Percentiles rank a stretch among this genome's conserved stretches.
Evolutionary conservation across 37 sponge, comb jelly and placozoan genomes (phyloP).

Genomic region (Tethya wilhelma): DNA sequence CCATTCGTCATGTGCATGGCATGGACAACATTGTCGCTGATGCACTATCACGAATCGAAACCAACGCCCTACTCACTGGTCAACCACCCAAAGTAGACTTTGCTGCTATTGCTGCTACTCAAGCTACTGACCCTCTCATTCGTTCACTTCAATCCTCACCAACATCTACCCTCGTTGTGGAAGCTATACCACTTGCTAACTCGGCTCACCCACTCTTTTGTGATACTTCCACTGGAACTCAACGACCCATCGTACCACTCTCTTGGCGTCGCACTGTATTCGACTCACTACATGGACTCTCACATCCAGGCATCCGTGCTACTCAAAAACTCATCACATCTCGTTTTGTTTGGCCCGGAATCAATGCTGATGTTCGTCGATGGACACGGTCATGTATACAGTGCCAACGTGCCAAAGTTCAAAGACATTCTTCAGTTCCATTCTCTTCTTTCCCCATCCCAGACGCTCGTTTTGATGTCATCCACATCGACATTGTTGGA

Average conservation of each 20-base stretch:
- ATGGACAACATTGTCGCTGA: conserved; percentile 58
- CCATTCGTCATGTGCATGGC: conserved; percentile 56
- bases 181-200: conserved; percentile 37
- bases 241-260: conserved; percentile 18
- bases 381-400: conserved; percentile 56
- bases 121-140: conserved; percentile 45
- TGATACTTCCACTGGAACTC: conserved; percentile 39
- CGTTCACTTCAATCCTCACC: conserved; percentile 37
- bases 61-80: conserved; percentile 35
- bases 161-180: conserved; percentile 31
- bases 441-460: conserved; percentile 39
- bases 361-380: conserved; percentile 49
- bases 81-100: conserved; percentile 37
- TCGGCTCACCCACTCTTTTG: conserved; percentile 34
- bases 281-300: conserved; percentile 58
- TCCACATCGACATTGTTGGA: conserved; percentile 70
- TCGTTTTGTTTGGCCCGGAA: conserved; percentile 67
- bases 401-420: conserved; percentile 68
- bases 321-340: conserved; percentile 68
- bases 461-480: conserved; percentile 57
- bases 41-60: conserved; percentile 65
- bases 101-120: conserved; percentile 40
- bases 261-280: conserved; percentile 60
- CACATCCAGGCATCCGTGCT: conserved; percentile 71
- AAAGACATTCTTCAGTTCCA: conserved; percentile 51